Conservation (phyloP, 2,888 invertebrate genomes). For the Cantharis nigra region DNA sequence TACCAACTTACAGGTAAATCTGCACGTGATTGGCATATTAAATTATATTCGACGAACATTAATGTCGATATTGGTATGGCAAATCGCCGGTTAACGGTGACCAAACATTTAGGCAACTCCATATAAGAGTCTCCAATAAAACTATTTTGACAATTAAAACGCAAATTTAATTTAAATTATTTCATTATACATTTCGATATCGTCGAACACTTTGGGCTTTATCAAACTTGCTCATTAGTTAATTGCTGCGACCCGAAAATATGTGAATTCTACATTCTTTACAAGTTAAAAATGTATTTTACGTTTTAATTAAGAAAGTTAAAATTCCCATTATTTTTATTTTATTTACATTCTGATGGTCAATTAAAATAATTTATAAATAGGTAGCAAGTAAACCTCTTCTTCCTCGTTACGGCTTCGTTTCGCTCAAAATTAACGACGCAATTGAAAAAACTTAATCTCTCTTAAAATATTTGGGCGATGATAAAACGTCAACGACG, state of each 20-base stretch:
- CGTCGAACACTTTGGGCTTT: not conserved
- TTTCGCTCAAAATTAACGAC: not conserved
- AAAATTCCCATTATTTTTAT: not conserved
- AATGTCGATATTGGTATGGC: conserved; percentile 3
- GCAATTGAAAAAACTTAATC: not conserved
- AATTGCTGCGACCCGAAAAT: not conserved
- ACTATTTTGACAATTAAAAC: not conserved
- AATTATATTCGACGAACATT: conserved; percentile 5
- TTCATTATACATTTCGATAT: not conserved
- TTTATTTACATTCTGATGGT: not conserved
- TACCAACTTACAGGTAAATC: conserved; percentile 13
- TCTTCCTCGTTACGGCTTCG: not conserved
- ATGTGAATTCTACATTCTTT: not conserved
- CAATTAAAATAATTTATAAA: not conserved
- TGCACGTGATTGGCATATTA: conserved; percentile 23
- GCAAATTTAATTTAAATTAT: not conserved
- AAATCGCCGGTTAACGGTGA: conserved; percentile 9
- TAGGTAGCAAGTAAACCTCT: not conserved
- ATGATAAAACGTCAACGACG: not conserved
- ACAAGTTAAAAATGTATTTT: not conserved
- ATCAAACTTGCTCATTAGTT: not conserved
- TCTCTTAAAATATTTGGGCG: not conserved
- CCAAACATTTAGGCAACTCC: not conserved
- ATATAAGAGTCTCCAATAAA: not conserved
- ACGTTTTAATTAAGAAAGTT: not conserved